phyloP scores from a whole-genome alignment of 2,888 invertebrate genomes.

The Nebria brevicollis region DNA sequence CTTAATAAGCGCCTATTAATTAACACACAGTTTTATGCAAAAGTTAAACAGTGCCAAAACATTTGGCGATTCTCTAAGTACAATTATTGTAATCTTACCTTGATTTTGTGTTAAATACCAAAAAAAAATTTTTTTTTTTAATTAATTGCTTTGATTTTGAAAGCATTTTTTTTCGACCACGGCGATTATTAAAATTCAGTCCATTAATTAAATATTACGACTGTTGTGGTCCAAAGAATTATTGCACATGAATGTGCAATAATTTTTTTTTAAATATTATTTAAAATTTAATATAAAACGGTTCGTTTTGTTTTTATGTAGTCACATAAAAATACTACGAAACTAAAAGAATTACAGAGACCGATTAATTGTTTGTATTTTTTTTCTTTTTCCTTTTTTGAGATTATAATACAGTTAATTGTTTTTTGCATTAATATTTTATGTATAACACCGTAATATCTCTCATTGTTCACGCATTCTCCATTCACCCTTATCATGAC shows the following conservation, averaged over 20 bases:
- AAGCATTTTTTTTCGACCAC: neutral
- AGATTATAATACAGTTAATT: neutral
- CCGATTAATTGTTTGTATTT: neutral
- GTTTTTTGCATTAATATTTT: neutral
- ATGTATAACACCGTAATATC: slow-evolving; percentile 1
- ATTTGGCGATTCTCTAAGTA: slow-evolving; percentile 45
- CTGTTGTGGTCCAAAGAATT: neutral
- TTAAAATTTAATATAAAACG: neutral
- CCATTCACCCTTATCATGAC: neutral
- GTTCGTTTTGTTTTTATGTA: neutral
- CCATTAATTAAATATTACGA: neutral
- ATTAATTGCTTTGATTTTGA: neutral
- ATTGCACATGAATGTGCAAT: neutral
- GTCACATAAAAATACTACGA: too few relatives aligned
- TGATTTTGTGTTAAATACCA: slow-evolving; percentile 20
- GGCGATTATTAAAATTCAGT: neutral
- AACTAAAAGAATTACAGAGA: neutral
- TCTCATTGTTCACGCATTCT: neutral
- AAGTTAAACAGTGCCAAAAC: slow-evolving; percentile 43
- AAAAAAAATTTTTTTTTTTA: slow-evolving; percentile 1
- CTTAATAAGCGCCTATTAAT: neutral
- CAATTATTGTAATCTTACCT: slow-evolving; percentile 47
- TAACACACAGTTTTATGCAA: slow-evolving; percentile 43
- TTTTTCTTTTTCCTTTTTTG: neutral
- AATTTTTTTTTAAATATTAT: neutral